These are phyloP conservation scores for Sialis fuliginosa DNA, from an alignment of 2,888 invertebrate genomes.

Conservation along the genomic window DNA sequence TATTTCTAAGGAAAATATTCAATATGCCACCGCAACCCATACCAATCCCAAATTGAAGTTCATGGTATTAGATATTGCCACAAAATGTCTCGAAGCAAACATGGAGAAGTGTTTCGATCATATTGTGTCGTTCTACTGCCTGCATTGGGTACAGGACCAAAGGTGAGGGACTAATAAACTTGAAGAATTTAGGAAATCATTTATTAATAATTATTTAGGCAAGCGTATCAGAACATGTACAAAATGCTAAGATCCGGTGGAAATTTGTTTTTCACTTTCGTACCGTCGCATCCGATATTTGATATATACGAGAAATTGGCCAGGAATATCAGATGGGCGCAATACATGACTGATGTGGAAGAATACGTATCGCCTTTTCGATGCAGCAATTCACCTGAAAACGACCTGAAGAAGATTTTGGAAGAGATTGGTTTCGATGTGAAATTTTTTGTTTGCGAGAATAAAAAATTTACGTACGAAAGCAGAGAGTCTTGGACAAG, in stretches of 20 bases:
- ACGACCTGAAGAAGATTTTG: conserved; percentile 34
- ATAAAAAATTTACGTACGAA: conserved; percentile 37
- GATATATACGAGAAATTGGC: conserved; percentile 47
- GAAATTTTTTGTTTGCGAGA: conserved; percentile 36
- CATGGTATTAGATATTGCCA: conserved; percentile 36
- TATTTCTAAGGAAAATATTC: conserved; percentile 51
- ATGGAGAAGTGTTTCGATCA: conserved; percentile 40
- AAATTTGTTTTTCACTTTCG: conserved; percentile 46
- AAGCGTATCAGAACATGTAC: conserved; percentile 44
- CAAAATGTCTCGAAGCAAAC: conserved; percentile 28
- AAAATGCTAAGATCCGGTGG: conserved; percentile 47
- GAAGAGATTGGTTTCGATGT: conserved; percentile 40
- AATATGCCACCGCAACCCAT: conserved; percentile 39
- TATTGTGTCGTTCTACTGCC: conserved; percentile 57
- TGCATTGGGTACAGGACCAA: conserved; percentile 64
- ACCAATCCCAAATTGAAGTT: conserved; percentile 28
- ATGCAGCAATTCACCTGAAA: conserved; percentile 36
- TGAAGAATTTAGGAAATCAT: background rate
- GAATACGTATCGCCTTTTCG: conserved; percentile 52
- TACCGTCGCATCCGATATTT: conserved; percentile 49
- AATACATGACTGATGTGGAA: conserved; percentile 45
- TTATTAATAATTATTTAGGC: conserved; percentile 21
- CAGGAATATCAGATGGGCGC: conserved; percentile 35
- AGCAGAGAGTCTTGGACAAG: conserved; percentile 37
- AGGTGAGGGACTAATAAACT: conserved; percentile 28